Base-by-base conservation (phyloP, 2,113 vertebrate species). In the Cathartes aura region DNA sequence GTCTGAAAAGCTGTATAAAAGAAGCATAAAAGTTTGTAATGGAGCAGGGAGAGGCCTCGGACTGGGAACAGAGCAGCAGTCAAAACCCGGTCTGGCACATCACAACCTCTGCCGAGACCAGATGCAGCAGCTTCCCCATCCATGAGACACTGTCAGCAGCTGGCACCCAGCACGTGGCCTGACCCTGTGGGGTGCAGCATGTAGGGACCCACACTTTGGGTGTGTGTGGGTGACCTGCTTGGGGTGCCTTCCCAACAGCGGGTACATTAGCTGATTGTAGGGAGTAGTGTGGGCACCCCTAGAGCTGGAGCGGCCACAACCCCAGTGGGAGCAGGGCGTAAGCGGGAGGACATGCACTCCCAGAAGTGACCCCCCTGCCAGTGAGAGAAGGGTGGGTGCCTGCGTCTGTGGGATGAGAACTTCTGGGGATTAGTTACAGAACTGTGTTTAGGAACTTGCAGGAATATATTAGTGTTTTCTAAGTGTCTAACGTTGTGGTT, bases 161-260 rank as follows among this genome's bases (percentile, higher is more conserved):
- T 0, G 1, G 26, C 21, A 58, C 13, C 27, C 56, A 22, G 58
- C 0, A 0, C 0, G 0, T 30, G 50, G 58, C 29, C 43, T 52
- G 58, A 52, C 7, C 8, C 20, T 2, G 3, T 18, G 48, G 71
- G 50, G 7, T 58, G 47, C 78, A 85, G 38, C 32, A 0, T 2
- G 8, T 14, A n/a, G n/a, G 59, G 36, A 60, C 38, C 36, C 76
- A 73, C 58, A 11, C 23, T 24, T 43, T 10, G n/a, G 22, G 24
- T 1, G 29, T 2, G 13, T 7, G 27, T 1, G 55, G 7, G 27
- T 11, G 32, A 70, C 50, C 67, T 89, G 18, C 64, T 58, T 58
- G 63, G 27, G 53, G 11, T 63, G 55, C 68, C 72, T 58, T 81
- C 76, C 70, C 6, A 5, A 26, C 64, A 45, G 32, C 0, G 3